These are phyloP conservation scores for Procambarus clarkii DNA, from an alignment of 1,140 invertebrate genomes.

Conservation along the genomic window DNA sequence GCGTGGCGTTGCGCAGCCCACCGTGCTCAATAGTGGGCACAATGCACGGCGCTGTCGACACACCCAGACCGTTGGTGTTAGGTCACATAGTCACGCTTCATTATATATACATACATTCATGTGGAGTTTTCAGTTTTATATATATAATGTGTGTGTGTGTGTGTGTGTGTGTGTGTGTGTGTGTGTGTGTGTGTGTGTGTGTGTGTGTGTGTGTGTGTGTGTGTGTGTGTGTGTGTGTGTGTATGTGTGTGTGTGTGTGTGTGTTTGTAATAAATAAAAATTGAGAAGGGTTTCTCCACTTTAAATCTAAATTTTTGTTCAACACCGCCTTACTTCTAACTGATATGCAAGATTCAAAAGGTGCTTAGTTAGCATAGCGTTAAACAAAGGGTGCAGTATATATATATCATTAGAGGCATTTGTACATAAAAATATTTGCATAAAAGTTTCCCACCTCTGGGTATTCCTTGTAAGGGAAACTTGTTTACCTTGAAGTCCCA, in stretches of 20 bases:
- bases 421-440: neutral
- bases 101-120: too few relatives aligned
- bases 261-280: neutral
- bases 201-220: too few relatives aligned
- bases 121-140: too few relatives aligned
- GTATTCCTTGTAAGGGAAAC: neutral
- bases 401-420: neutral
- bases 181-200: too few relatives aligned
- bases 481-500: too few relatives aligned
- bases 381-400: neutral
- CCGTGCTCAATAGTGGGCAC: conserved; percentile 92
- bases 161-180: too few relatives aligned
- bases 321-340: neutral
- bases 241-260: too few relatives aligned
- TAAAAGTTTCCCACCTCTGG: conserved; percentile 11
- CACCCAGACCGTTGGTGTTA: neutral
- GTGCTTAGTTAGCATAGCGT: neutral
- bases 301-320: too few relatives aligned
- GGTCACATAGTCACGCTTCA: neutral
- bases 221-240: too few relatives aligned
- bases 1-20: conserved; percentile 78
- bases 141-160: too few relatives aligned
- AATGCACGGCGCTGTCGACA: conserved; percentile 87
- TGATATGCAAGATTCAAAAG: neutral
- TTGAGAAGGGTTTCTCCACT: too few relatives aligned